Evolutionary conservation across 2,797 vertebrate species (phyloP).

Genomic region (Tamandua tetradactyla): DNA sequence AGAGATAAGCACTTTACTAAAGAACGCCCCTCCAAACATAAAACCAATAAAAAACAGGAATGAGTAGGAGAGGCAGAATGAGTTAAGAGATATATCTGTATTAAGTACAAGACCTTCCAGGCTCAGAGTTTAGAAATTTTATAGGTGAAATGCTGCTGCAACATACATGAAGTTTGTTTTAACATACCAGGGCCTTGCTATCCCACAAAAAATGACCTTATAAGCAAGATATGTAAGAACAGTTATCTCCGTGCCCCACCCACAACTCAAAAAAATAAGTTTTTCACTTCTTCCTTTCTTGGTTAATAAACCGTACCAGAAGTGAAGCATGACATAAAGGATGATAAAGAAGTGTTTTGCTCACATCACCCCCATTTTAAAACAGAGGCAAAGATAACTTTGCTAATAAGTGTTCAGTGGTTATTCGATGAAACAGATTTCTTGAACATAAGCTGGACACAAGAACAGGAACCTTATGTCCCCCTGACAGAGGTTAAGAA

Average conservation of each 20-base stretch:
- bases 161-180: not conserved
- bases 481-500: not conserved
- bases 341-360: not conserved
- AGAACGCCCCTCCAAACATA: slow-evolving; percentile 18
- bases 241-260: not conserved
- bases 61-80: slow-evolving; percentile 33
- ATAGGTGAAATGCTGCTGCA: not conserved
- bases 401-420: not conserved
- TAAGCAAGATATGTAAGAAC: not conserved
- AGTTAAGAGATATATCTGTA: not conserved
- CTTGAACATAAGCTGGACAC: not conserved
- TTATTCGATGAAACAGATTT: not conserved
- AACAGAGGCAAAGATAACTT: slow-evolving; percentile 10
- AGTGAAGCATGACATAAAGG: not conserved
- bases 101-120: not conserved
- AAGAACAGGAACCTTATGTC: not conserved
- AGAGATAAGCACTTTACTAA: not conserved
- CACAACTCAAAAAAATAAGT: not conserved
- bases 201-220: not conserved
- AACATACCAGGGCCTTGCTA: not conserved
- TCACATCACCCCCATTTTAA: slow-evolving; percentile 3
- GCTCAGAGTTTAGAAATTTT: not conserved
- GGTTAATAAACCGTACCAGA: slow-evolving; percentile 29
- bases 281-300: not conserved
- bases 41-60: slow-evolving; percentile 43